phyloP scores from a whole-genome alignment of 2,113 vertebrate genomes.

The Chaetura pelagica region DNA sequence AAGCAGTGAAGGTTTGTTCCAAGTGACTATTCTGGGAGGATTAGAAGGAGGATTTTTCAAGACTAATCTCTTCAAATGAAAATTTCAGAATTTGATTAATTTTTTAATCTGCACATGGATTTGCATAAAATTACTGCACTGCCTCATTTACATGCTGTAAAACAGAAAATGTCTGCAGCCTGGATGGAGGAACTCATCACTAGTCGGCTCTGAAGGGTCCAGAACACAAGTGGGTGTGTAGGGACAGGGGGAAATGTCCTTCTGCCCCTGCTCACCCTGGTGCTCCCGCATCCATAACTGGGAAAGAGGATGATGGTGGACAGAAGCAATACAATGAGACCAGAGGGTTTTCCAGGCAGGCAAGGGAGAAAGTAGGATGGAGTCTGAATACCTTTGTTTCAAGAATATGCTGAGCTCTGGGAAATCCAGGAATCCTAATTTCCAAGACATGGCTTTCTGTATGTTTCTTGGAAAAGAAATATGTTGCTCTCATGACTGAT shows the following conservation, averaged over 20 bases:
- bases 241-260: background rate
- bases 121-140: constrained; percentile 53
- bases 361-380: background rate
- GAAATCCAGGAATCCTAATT: constrained; percentile 16
- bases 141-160: background rate
- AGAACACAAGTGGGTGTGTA: background rate
- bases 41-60: constrained; percentile 52
- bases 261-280: background rate
- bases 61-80: constrained; percentile 72
- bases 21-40: constrained; percentile 58
- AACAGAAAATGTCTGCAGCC: background rate
- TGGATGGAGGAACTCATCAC: background rate
- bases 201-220: background rate
- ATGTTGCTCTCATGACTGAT: constrained; percentile 35
- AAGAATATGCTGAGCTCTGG: constrained; percentile 9
- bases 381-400: background rate
- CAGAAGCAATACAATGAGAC: background rate
- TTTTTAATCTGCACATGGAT: constrained; percentile 60
- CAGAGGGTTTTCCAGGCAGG: background rate
- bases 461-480: constrained; percentile 15
- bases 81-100: constrained; percentile 69
- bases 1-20: constrained; percentile 30
- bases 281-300: background rate
- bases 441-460: background rate
- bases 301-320: background rate